Evolutionary conservation across 2,113 vertebrate species (phyloP).

Genomic region (Pelvicachromis taeniatus): DNA sequence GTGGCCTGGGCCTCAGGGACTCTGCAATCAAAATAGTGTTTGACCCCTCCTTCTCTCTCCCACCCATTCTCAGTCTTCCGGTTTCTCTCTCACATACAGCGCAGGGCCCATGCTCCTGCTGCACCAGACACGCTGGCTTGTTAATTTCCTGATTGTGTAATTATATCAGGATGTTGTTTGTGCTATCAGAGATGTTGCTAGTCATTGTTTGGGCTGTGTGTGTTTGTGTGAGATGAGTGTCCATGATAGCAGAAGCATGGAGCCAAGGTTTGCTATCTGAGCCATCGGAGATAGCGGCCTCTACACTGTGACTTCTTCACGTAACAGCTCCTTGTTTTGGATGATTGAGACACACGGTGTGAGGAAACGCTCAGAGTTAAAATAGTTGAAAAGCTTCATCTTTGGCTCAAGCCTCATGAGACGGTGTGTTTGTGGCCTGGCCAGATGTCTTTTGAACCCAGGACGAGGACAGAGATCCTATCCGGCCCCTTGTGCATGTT

Average conservation of each 20-base stretch:
- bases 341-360: background rate
- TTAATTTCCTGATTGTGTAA: conserved; percentile 70
- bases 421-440: background rate
- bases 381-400: background rate
- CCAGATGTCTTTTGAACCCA: conserved; percentile 45
- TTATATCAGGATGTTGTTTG: conserved; percentile 69
- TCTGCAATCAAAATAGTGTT: background rate
- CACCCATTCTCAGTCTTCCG: background rate
- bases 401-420: background rate
- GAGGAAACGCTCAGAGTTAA: background rate
- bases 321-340: background rate
- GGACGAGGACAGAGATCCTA: conserved; percentile 46
- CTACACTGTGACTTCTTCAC: conserved; percentile 12
- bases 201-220: conserved; percentile 64
- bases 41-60: conserved; percentile 3
- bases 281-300: conserved; percentile 44
- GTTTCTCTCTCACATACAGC: background rate
- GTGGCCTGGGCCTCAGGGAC: conserved; percentile 25
- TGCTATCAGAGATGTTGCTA: conserved; percentile 51
- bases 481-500: conserved; percentile 50
- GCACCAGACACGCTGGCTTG: conserved; percentile 57
- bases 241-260: conserved; percentile 42
- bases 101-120: conserved; percentile 2
- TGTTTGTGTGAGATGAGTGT: conserved; percentile 64
- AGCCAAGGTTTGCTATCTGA: conserved; percentile 49